phyloP scores from a whole-genome alignment of 2,797 vertebrate genomes.

The Octomys mimax region DNA sequence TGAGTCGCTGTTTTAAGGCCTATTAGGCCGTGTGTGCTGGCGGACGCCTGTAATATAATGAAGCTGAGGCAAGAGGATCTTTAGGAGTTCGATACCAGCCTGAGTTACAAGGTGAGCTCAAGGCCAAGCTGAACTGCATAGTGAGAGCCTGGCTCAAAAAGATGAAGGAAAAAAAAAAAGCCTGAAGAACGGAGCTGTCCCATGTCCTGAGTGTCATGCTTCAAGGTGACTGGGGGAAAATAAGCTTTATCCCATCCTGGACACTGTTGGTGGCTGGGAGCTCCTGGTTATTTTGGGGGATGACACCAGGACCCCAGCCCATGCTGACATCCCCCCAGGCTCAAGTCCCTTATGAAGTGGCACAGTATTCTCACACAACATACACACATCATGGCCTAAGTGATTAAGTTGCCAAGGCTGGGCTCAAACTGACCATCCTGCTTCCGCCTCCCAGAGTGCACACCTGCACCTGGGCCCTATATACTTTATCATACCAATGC shows the following conservation, averaged over 20 bases:
- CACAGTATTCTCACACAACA: not conserved
- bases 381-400: too few species aligned
- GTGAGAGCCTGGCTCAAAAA: too few species aligned
- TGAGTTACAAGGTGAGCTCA: too few species aligned
- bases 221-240: not conserved
- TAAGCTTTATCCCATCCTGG: not conserved
- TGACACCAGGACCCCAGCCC: not conserved
- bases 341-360: not conserved
- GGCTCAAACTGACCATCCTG: not conserved
- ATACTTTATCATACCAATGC: not conserved
- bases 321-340: not conserved
- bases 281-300: not conserved
- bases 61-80: too few species aligned
- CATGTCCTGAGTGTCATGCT: not conserved
- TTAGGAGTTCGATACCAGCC: too few species aligned
- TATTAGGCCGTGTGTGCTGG: too few species aligned
- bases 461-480: not conserved
- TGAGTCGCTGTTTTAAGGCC: not conserved
- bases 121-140: too few species aligned
- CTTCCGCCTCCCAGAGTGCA: not conserved
- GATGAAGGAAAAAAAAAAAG: too few species aligned
- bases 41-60: too few species aligned
- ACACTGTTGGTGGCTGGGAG: not conserved
- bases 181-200: not conserved
- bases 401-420: not conserved